Conservation (phyloP, 2,113 vertebrate genomes). For the Addax nasomaculatus region DNA sequence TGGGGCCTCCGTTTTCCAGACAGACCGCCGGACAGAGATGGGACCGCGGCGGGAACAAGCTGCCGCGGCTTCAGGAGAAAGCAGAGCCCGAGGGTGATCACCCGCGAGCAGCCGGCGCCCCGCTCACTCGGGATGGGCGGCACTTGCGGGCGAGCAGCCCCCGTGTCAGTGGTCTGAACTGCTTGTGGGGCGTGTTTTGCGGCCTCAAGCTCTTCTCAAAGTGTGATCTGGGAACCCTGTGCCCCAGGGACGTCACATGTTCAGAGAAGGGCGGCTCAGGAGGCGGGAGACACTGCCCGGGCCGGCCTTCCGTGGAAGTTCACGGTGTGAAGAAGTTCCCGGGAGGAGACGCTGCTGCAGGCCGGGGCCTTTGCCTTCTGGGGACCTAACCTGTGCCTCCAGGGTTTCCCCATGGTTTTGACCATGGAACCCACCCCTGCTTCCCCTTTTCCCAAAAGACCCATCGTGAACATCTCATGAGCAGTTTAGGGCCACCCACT, state of each 20-base stretch:
- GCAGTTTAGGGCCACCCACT: neutral
- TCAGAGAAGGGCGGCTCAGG: neutral
- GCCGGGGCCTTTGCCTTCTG: neutral
- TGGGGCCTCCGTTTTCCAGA: fast-evolving
- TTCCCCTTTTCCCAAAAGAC: neutral
- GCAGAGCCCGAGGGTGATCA: neutral
- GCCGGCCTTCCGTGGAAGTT: fast-evolving
- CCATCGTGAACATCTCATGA: fast-evolving
- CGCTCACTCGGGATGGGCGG: neutral
- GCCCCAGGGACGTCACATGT: neutral
- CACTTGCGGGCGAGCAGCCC: neutral
- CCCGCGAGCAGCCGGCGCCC: fast-evolving
- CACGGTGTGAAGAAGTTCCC: fast-evolving
- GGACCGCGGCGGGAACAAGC: no score
- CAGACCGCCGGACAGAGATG: neutral
- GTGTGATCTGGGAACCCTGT: neutral
- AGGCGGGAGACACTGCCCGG: fast-evolving
- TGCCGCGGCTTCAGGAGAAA: fast-evolving
- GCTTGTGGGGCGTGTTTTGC: neutral
- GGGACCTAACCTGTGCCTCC: neutral
- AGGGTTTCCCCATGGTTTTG: neutral
- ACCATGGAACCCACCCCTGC: neutral
- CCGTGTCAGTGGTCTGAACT: neutral
- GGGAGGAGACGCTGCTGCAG: neutral
- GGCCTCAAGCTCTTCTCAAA: neutral